A percentile compares a stretch with the other conserved stretches of the same genome.
phyloP scores from a whole-genome alignment of 2,888 invertebrate genomes.

The Nemotelus nigrinus region DNA sequence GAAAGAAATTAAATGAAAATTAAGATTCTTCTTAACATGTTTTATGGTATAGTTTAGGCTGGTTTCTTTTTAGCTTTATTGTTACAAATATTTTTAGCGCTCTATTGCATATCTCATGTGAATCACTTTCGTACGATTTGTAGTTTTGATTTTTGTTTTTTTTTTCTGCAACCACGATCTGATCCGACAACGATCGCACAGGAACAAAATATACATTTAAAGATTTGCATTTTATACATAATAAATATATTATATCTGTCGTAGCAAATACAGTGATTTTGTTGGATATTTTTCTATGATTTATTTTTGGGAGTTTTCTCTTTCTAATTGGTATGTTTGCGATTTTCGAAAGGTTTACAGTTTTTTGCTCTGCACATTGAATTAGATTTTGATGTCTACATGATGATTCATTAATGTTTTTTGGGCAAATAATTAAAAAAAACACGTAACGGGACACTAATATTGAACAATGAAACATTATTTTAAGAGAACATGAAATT shows the following conservation, averaged over 20 bases:
- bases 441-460: not conserved
- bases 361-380: conserved; percentile 9
- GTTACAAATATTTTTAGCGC: too few relatives aligned
- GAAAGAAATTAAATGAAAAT: too few relatives aligned
- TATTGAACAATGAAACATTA: too few relatives aligned
- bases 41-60: too few relatives aligned
- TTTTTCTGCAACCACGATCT: conserved; percentile 25
- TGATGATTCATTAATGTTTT: conserved; percentile 29
- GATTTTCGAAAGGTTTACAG: not conserved
- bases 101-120: too few relatives aligned
- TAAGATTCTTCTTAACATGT: too few relatives aligned
- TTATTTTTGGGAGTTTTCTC: conserved; percentile 8
- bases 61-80: too few relatives aligned
- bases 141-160: not conserved
- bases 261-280: conserved; percentile 25
- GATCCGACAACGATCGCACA: not conserved
- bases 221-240: conserved; percentile 46
- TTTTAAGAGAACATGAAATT: too few relatives aligned
- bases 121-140: not conserved
- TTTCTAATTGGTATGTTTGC: conserved; percentile 12
- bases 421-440: conserved; percentile 11
- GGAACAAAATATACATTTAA: conserved; percentile 33
- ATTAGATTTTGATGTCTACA: not conserved
- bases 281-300: conserved; percentile 11
- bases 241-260: conserved; percentile 48